Conservation (phyloP, 2,888 invertebrate species). For the Siphlonurus alternatus region DNA sequence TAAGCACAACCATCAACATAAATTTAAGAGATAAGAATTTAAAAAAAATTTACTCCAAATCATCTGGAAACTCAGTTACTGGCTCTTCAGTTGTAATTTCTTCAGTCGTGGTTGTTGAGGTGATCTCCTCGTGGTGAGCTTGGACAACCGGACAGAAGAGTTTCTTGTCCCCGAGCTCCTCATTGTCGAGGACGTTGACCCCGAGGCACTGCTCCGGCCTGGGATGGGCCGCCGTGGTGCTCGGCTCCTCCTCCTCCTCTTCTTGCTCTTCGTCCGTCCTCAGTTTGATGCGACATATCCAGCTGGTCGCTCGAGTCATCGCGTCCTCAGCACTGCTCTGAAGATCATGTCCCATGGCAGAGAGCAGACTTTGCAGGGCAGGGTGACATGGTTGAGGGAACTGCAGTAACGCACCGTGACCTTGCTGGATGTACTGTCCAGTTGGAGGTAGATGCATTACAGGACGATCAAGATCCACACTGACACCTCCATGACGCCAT, state of each 20-base stretch:
- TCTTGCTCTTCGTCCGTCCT: too few relatives aligned
- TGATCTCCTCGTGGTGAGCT: not conserved
- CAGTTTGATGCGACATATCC: not conserved
- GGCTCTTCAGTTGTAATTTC: too few relatives aligned
- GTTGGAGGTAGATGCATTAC: not conserved
- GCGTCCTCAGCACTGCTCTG: not conserved
- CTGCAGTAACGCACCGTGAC: not conserved
- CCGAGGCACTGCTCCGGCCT: not conserved
- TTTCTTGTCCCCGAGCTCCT: too few relatives aligned
- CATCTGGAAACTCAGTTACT: too few relatives aligned
- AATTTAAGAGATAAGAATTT: too few relatives aligned
- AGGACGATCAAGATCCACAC: not conserved
- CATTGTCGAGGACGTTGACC: not conserved
- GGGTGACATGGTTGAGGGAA: not conserved
- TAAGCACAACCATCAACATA: too few relatives aligned
- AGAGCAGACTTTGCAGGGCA: not conserved
- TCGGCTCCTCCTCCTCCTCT: too few relatives aligned
- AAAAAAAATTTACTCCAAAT: too few relatives aligned
- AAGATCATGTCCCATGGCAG: not conserved
- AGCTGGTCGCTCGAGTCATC: not conserved
- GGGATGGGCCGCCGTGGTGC: not conserved
- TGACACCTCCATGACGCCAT: constrained; percentile 7
- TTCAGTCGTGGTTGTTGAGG: too few relatives aligned
- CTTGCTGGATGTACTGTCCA: not conserved
- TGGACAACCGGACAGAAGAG: not conserved